Evolutionary conservation across 2,113 vertebrate species (phyloP).

Genomic region (Callocephalon fimbriatum): DNA sequence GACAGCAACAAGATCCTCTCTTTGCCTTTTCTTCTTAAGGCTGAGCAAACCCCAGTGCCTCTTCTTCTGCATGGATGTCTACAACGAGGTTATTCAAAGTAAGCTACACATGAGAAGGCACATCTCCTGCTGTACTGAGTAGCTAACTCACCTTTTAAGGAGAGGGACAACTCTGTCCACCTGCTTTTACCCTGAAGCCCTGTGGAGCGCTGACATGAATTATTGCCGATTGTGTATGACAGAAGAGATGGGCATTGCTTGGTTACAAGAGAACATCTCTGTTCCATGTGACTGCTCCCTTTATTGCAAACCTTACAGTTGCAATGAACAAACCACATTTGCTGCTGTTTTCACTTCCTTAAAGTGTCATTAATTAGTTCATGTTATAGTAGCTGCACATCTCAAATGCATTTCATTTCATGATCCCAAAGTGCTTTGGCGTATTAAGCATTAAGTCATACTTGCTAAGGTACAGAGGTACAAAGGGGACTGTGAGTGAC

Average conservation of each 20-base stretch:
- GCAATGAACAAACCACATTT: neutral
- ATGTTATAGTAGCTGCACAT: neutral
- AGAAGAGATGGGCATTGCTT: conserved; percentile 24
- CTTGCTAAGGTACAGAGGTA: neutral
- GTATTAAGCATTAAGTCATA: neutral
- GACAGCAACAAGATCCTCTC: neutral
- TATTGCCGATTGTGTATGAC: neutral
- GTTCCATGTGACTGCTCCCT: conserved; percentile 22
- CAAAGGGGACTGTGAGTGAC: neutral
- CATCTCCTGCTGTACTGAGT: neutral
- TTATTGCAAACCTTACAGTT: neutral
- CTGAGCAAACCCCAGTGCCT: neutral
- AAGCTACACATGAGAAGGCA: neutral
- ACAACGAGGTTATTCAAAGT: rapidly evolving
- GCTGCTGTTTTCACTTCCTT: neutral
- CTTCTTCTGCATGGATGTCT: neutral
- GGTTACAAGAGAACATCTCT: conserved; percentile 14
- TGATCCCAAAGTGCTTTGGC: neutral
- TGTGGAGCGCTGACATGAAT: conserved; percentile 28
- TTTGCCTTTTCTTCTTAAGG: neutral
- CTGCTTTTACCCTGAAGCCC: neutral
- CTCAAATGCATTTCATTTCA: neutral
- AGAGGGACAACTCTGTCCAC: neutral
- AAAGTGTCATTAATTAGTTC: neutral
- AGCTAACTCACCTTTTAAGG: neutral